Conservation (phyloP, 2,797 vertebrate genomes). For the Micropoecilia bifurca region DNA sequence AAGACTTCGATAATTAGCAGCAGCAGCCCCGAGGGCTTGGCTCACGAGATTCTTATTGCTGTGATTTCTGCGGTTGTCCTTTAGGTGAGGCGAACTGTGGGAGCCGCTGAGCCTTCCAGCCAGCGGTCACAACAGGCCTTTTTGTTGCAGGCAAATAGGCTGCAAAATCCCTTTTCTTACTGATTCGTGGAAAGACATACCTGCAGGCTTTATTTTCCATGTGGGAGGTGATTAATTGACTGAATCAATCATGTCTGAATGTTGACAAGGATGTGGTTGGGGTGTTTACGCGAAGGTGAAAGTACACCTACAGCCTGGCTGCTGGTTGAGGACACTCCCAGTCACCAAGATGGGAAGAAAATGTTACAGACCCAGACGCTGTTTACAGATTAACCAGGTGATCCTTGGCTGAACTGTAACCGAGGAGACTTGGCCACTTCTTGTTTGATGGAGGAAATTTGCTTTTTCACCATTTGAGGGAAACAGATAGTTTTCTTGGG, state of each 20-base stretch:
- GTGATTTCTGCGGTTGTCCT: conserved; percentile 31
- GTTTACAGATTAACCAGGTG: conserved; percentile 16
- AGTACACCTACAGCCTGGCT: neutral
- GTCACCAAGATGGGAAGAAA: conserved; percentile 4
- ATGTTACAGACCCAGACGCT: conserved; percentile 17
- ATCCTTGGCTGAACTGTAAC: neutral
- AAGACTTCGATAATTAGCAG: conserved; percentile 54
- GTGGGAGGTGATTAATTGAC: conserved; percentile 8
- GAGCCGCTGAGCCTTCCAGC: conserved; percentile 17
- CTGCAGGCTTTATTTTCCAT: conserved; percentile 14
- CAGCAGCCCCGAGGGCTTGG: conserved; percentile 28
- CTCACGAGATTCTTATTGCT: conserved; percentile 61
- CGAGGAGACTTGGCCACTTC: neutral
- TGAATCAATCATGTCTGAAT: conserved; percentile 7
- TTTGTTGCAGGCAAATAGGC: conserved; percentile 21
- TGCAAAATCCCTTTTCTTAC: neutral
- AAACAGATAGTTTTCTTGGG: neutral
- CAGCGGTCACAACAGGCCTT: conserved; percentile 13
- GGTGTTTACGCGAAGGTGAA: conserved; percentile 17
- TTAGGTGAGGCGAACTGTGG: conserved; percentile 30
- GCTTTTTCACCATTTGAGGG: neutral
- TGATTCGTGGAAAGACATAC: conserved; percentile 27
- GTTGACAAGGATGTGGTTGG: neutral
- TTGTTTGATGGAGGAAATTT: neutral
- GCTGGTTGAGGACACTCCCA: neutral